Base-by-base conservation (phyloP, 2,113 vertebrate genomes). In the Caranx melampygus region DNA sequence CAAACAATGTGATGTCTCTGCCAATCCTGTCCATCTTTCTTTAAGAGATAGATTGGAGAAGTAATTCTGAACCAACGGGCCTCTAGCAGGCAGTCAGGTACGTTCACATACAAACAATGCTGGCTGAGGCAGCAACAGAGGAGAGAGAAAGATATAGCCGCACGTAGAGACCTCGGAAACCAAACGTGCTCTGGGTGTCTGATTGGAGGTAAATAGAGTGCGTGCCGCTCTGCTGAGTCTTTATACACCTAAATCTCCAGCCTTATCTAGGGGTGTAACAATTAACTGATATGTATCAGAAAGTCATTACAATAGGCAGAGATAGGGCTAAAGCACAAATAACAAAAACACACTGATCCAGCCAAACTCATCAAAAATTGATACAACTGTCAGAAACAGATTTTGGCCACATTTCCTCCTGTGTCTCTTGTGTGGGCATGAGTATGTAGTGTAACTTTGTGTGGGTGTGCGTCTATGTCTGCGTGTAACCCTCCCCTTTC, bases 31-130 rank as follows among this genome's bases (percentile, higher is more conserved):
- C 67, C 63, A 68, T 81, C 78, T 69, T 72, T 59, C 54, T 42
- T 78, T 75, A 14, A 58, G 2, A 73, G 69, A 79, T 60, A 52
- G 45, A 81, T 42, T 58, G 54, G 45, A 51, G 67, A 40, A 61
- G 73, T 84, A 60, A 63, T 81, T 81, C 52, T 70, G 59, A 74
- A 80, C 40, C n/a, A 35, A 67, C 42, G 37, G 76, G 54, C 37
- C 65, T 74, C 55, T 31, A 70, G 79, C 72, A 72, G 57, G 34
- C 52, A 65, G 69, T 59, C 57, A 79, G 61, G 49, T 51, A 55
- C 21, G 73, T n/a, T 63, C 21, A 78, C 21, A 78, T 52, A 60
- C 18, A 52, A 3, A 73, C 66, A 74, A 54, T 16, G 60, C 3
- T 3, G 0, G 40, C 18, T 21, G 33, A 59, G 26, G 35, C 4